Base-by-base conservation (phyloP, 1,140 invertebrate genomes). In the Dinoponera quadriceps region DNA sequence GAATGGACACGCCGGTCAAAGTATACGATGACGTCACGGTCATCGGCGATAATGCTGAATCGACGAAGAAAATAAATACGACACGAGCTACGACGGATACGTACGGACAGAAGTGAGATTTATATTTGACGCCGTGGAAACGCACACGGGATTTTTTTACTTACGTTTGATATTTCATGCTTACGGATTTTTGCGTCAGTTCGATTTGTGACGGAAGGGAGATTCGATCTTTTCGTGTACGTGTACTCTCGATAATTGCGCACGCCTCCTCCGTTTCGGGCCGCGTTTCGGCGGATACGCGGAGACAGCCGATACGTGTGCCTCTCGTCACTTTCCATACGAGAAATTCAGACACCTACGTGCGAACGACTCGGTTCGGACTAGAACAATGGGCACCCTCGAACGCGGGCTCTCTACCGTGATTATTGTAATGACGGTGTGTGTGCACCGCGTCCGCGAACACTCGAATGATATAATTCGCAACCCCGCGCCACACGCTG, bases 381-480 rank as follows among this genome's bases (percentile, higher is more conserved):
- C 77, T 84, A 63, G 60, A 85, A 86, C 85, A 88, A 88, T 88
- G 69, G 38, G 82, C 51, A 66, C 48, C 55, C 55, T 71, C 54
- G 66, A 33, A 69, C 62, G 71, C 66, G 75, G 33, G n/a, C n/a
- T n/a, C 72, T 72, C 54, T 68, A 77, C 82, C 77, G 48, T 85
- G 87, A 88, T 88, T 88, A 88, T 74, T 60, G 49, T 88, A 88
- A 88, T 85, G 78, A 88, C 86, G 44, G 65, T 63, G 33, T n/a
- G n/a, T n/a, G n/a, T n/a, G n/a, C 33, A 5, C 29, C 5, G 38
- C 57, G 44, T 69, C 22, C 55, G 51, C 73, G 44, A 51, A 62
- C 75, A 60, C n/a, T 85, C 77, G 75, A 57, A 82, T 68, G 75
- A 82, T 85, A 82, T 62, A 75, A 88, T 88, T 88, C 60, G 71